A percentile compares a stretch with the other conserved stretches of the same genome.
Conservation (phyloP, 2,888 invertebrate genomes). For the Nomada ruficornis region DNA sequence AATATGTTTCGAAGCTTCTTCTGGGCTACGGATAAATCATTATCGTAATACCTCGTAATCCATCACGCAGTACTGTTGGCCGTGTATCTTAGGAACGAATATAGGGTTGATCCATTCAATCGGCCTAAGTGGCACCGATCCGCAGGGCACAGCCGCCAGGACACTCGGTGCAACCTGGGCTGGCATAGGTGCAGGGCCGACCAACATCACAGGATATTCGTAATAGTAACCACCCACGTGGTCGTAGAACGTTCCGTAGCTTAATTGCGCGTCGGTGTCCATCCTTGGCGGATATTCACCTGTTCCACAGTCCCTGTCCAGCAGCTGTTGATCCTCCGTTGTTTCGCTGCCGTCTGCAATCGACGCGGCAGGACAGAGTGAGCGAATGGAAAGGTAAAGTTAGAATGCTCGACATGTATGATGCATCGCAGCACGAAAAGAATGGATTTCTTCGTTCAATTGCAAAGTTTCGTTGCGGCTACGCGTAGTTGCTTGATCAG, state of each 20-base stretch:
- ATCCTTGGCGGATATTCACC: constrained; percentile 75
- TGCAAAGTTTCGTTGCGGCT: too few relatives aligned
- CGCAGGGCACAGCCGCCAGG: constrained; percentile 83
- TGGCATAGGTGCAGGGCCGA: constrained; percentile 81
- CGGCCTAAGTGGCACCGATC: constrained; percentile 84
- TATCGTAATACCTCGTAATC: constrained; percentile 77
- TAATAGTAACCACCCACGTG: constrained; percentile 81
- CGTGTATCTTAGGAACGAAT: constrained; percentile 79
- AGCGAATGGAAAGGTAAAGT: neutral
- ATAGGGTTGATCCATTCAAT: constrained; percentile 85
- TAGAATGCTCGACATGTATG: neutral
- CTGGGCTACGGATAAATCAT: neutral
- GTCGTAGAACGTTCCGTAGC: constrained; percentile 81
- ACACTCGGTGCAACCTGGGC: constrained; percentile 78
- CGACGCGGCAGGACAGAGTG: neutral
- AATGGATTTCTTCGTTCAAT: neutral
- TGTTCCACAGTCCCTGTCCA: constrained; percentile 76
- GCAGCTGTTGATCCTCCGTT: constrained; percentile 81
- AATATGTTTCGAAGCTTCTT: neutral
- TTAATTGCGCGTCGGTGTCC: constrained; percentile 74
- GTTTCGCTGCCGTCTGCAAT: constrained; percentile 82
- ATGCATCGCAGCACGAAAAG: neutral
- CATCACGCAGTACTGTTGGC: constrained; percentile 79
- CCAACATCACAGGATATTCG: constrained; percentile 83
- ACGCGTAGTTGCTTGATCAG: too few relatives aligned